These are phyloP conservation scores for Elysia crispata DNA, from an alignment of 2,888 invertebrate genomes.

Conservation along the genomic window DNA sequence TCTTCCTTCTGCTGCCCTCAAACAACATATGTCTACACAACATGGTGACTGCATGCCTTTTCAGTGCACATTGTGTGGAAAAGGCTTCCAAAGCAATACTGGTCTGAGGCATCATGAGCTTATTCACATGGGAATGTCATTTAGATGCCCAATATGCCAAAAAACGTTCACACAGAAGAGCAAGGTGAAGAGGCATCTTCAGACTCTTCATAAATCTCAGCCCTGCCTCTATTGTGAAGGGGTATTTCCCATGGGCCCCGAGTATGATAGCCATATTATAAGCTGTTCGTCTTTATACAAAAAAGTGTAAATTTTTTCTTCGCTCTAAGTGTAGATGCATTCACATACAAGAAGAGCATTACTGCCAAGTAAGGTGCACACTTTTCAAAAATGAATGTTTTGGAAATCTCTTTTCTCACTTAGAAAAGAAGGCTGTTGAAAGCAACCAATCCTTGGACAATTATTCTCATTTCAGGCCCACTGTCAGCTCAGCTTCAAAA, in stretches of 20 bases:
- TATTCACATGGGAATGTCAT: slow-evolving; percentile 32
- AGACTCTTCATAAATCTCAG: slow-evolving; percentile 25
- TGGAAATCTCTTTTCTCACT: too few relatives aligned
- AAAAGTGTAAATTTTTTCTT: too few relatives aligned
- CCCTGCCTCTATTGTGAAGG: slow-evolving; percentile 33
- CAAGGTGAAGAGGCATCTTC: slow-evolving; percentile 42
- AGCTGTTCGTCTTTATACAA: not conserved
- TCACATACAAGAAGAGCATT: too few relatives aligned
- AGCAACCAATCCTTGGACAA: too few relatives aligned
- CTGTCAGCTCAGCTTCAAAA: too few relatives aligned
- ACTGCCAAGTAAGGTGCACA: too few relatives aligned
- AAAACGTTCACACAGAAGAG: slow-evolving; percentile 41
- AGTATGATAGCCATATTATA: slow-evolving; percentile 38
- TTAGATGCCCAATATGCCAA: slow-evolving; percentile 42
- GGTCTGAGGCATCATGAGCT: slow-evolving; percentile 35
- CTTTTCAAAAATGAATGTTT: too few relatives aligned
- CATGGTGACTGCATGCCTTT: slow-evolving; percentile 36
- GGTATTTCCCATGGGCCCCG: slow-evolving; percentile 24
- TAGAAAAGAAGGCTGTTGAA: too few relatives aligned
- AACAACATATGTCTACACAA: slow-evolving; percentile 32
- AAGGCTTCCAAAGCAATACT: slow-evolving; percentile 38
- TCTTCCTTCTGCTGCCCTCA: slow-evolving; percentile 26
- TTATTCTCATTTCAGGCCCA: too few relatives aligned
- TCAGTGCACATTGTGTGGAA: slow-evolving; percentile 39
- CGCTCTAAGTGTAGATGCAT: too few relatives aligned